Evolutionary conservation across 2,888 invertebrate genomes (phyloP).

Genomic region (Yponomeuta sedellus): DNA sequence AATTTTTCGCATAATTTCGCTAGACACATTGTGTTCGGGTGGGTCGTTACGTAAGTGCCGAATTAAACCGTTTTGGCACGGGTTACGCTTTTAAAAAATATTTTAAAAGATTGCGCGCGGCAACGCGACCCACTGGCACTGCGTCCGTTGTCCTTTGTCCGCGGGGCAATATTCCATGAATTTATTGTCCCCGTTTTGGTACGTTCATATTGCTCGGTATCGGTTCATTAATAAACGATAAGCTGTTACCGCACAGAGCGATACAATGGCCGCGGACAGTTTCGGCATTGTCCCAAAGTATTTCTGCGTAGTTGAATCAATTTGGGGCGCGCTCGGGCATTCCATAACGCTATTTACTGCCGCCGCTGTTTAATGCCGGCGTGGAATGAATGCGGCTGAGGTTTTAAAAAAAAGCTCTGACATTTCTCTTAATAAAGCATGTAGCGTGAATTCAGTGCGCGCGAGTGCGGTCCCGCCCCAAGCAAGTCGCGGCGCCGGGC

Average conservation of each 20-base stretch:
- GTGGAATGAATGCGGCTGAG: background rate
- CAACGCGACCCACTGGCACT: slow-evolving; percentile 33
- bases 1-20: slow-evolving; percentile 46
- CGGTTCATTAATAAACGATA: slow-evolving; percentile 64
- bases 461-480: slow-evolving; percentile 34
- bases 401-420: slow-evolving; percentile 10
- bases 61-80: slow-evolving; percentile 61
- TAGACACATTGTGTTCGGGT: slow-evolving; percentile 31
- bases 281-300: slow-evolving; percentile 41
- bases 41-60: slow-evolving; percentile 42
- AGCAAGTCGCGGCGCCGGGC: slow-evolving; percentile 39
- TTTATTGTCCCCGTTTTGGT: slow-evolving; percentile 51
- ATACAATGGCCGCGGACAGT: slow-evolving; percentile 47
- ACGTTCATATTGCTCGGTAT: slow-evolving; percentile 50
- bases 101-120: slow-evolving; percentile 48
- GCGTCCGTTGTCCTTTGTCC: slow-evolving; percentile 54
- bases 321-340: background rate
- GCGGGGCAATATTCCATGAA: slow-evolving; percentile 45
- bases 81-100: slow-evolving; percentile 49
- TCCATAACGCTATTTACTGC: slow-evolving; percentile 11
- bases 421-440: slow-evolving; percentile 14
- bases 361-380: background rate
- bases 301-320: slow-evolving; percentile 4
- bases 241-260: slow-evolving; percentile 42
- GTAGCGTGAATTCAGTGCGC: slow-evolving; percentile 16